Percentiles rank a stretch among this genome's conserved stretches.
Evolutionary conservation across 2,888 invertebrate genomes (phyloP).

Genomic region (Drosophila buzzatii): DNA sequence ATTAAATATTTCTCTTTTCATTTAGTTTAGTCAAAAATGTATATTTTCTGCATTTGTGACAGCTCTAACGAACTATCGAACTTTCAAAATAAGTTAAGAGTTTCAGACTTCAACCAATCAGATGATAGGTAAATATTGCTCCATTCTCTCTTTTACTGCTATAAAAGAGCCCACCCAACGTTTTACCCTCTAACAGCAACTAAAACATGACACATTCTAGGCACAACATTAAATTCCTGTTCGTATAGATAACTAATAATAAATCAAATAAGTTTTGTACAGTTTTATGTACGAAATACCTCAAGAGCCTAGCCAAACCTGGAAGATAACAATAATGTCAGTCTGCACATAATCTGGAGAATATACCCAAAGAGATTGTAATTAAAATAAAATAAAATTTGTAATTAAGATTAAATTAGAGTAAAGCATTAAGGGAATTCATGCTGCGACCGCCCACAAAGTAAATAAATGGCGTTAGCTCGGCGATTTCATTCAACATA

Average conservation of each 20-base stretch:
- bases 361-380: neutral
- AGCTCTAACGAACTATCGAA: too few species aligned
- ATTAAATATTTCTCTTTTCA: too few species aligned
- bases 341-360: neutral
- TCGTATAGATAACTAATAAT: neutral
- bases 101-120: neutral
- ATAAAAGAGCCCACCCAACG: neutral
- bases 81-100: neutral
- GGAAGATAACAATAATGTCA: neutral
- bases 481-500: slow-evolving; percentile 8
- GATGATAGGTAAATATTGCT: neutral
- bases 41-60: too few species aligned
- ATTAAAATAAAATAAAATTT: slow-evolving; percentile 15
- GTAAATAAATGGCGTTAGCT: slow-evolving; percentile 13
- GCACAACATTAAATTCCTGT: neutral
- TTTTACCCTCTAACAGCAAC: neutral
- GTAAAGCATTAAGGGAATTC: slow-evolving; percentile 29
- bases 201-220: neutral
- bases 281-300: neutral
- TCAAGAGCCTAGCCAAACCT: neutral
- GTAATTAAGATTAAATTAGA: slow-evolving; percentile 9
- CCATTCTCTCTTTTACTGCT: neutral
- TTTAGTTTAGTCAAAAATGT: too few species aligned
- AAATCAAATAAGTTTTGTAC: neutral
- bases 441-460: slow-evolving; percentile 46